Percentiles rank a stretch among this genome's conserved stretches.
Evolutionary conservation across 2,113 vertebrate genomes (phyloP).

Genomic region (Neogale vison): DNA sequence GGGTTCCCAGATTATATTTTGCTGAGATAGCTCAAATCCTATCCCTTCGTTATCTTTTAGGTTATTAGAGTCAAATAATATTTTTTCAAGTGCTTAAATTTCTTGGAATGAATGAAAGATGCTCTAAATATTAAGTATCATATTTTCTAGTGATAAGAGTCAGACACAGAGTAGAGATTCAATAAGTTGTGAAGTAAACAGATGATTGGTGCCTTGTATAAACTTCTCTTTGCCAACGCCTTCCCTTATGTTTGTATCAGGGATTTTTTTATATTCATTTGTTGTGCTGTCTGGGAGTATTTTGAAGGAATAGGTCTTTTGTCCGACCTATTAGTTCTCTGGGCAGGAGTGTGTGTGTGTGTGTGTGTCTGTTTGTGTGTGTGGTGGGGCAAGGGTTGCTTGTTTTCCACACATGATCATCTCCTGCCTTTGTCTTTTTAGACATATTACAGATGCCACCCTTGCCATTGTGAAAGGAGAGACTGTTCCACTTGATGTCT

Average conservation of each 20-base stretch:
- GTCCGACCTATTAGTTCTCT: background rate
- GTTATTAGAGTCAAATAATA: background rate
- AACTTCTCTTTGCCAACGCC: background rate
- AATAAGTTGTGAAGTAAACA: background rate
- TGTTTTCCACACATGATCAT: background rate
- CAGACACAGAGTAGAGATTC: background rate
- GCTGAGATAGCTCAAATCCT: background rate
- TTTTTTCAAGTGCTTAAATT: conserved; percentile 15
- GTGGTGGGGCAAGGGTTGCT: background rate
- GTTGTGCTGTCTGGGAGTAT: background rate
- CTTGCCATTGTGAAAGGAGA: conserved; percentile 96
- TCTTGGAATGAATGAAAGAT: conserved; percentile 30
- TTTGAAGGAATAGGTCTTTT: background rate
- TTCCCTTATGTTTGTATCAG: background rate
- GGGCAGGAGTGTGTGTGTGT: too few species aligned
- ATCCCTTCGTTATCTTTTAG: background rate
- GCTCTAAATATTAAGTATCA: background rate
- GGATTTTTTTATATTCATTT: background rate
- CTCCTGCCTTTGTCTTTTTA: conserved; percentile 73
- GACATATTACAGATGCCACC: conserved; percentile 92
- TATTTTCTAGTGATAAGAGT: background rate
- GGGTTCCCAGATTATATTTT: background rate
- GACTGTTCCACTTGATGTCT: conserved; percentile 94
- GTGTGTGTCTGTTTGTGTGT: too few species aligned
- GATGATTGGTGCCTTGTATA: background rate